A percentile compares a stretch with the other conserved stretches of the same genome.
phyloP scores from a whole-genome alignment of 2,888 invertebrate species.

The Cerastoderma edule region DNA sequence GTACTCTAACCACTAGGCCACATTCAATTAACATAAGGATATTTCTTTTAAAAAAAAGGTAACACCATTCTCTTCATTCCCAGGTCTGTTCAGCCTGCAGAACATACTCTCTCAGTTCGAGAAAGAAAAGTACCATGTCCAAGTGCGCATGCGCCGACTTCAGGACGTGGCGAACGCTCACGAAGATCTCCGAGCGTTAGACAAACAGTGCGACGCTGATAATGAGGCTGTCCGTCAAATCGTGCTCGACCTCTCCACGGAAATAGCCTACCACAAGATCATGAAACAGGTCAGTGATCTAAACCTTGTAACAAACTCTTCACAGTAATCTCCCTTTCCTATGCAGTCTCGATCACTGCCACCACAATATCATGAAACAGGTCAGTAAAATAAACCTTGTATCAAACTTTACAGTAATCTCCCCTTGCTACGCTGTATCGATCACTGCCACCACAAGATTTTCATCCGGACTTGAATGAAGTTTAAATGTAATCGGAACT shows the following conservation, averaged over 20 bases:
- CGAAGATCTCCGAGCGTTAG: slow-evolving; percentile 72
- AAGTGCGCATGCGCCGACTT: slow-evolving; percentile 60
- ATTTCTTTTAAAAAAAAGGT: too few species aligned
- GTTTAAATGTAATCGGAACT: too few species aligned
- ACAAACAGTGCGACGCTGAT: slow-evolving; percentile 53
- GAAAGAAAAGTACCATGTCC: slow-evolving; percentile 39
- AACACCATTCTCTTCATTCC: slow-evolving; percentile 9
- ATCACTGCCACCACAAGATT: slow-evolving; percentile 65
- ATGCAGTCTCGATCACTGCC: too few species aligned
- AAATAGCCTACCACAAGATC: slow-evolving; percentile 64
- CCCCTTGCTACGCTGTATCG: too few species aligned
- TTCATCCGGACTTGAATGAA: too few species aligned
- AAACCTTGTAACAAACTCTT: too few species aligned
- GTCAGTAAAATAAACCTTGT: too few species aligned
- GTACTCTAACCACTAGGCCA: too few species aligned
- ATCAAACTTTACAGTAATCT: too few species aligned
- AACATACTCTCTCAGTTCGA: slow-evolving; percentile 46
- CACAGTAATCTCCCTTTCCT: too few species aligned
- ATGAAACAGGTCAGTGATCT: slow-evolving; percentile 74
- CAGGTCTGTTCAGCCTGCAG: slow-evolving; percentile 59
- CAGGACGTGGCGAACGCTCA: slow-evolving; percentile 67
- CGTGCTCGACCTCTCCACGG: slow-evolving; percentile 73
- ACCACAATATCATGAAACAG: slow-evolving; percentile 69
- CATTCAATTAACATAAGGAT: too few species aligned
- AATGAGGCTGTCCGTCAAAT: slow-evolving; percentile 62